These are phyloP conservation scores for Anas capensis DNA, from an alignment of 2,797 vertebrate species.

Conservation along the genomic window DNA sequence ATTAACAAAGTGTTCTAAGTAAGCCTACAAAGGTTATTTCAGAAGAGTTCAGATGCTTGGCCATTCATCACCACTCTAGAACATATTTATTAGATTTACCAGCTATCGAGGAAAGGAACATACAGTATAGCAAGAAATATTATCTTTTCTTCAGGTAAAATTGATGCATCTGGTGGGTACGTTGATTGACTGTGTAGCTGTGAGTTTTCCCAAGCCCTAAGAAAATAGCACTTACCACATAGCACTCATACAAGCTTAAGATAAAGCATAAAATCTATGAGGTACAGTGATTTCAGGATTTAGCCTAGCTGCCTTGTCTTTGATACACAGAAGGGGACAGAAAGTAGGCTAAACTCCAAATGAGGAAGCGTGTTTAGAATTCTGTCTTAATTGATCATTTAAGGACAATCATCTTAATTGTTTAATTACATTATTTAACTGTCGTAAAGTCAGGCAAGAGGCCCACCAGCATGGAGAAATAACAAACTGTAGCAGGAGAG, in stretches of 20 bases:
- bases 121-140: neutral
- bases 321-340: slow-evolving; percentile 25
- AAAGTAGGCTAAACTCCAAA: slow-evolving; percentile 60
- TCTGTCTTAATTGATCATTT: slow-evolving; percentile 73
- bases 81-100: neutral
- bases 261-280: neutral
- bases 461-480: slow-evolving; percentile 72
- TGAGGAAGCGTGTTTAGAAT: slow-evolving; percentile 61
- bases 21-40: neutral
- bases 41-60: neutral
- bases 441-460: slow-evolving; percentile 54
- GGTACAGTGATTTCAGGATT: neutral
- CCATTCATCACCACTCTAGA: neutral
- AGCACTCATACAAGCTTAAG: neutral
- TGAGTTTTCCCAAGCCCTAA: neutral
- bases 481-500: slow-evolving; percentile 69
- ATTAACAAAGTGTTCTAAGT: neutral
- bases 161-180: neutral
- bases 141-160: neutral
- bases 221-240: neutral
- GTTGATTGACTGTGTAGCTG: neutral
- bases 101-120: neutral
- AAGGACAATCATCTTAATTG: slow-evolving; percentile 67
- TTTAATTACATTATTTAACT: slow-evolving; percentile 73
- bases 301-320: slow-evolving; percentile 28